These are phyloP conservation scores for Margarornis squamiger DNA, from an alignment of 2,797 vertebrate species.

Conservation along the genomic window DNA sequence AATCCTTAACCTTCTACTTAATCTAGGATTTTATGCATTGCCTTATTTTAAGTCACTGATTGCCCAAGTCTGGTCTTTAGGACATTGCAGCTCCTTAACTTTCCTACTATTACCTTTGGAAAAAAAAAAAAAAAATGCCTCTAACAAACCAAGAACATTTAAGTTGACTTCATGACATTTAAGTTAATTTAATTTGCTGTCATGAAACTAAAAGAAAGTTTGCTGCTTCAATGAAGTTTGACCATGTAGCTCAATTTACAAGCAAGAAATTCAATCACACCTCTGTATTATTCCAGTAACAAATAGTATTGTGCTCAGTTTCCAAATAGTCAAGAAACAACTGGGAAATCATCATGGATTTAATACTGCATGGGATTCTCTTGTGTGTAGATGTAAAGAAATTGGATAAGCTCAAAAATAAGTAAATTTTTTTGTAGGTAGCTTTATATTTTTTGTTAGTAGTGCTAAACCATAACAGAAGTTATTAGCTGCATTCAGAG, in stretches of 20 bases:
- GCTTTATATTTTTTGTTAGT: not conserved
- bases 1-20: not conserved
- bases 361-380: not conserved
- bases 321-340: not conserved
- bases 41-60: not conserved
- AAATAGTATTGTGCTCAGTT: not conserved
- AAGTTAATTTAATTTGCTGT: not conserved
- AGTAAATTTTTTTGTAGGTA: not conserved
- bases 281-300: not conserved
- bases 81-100: not conserved
- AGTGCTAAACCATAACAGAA: not conserved
- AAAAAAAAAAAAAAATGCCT: not conserved
- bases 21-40: not conserved
- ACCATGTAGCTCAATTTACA: not conserved
- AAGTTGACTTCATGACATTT: not conserved
- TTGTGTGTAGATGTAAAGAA: not conserved
- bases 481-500: not conserved
- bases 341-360: not conserved
- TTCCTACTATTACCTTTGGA: not conserved
- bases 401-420: not conserved
- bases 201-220: not conserved
- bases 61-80: not conserved
- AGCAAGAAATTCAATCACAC: not conserved
- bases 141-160: not conserved
- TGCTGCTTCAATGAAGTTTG: not conserved